Base-by-base conservation (phyloP, 2,797 vertebrate species). In the Microctenopoma steveboyesi region DNA sequence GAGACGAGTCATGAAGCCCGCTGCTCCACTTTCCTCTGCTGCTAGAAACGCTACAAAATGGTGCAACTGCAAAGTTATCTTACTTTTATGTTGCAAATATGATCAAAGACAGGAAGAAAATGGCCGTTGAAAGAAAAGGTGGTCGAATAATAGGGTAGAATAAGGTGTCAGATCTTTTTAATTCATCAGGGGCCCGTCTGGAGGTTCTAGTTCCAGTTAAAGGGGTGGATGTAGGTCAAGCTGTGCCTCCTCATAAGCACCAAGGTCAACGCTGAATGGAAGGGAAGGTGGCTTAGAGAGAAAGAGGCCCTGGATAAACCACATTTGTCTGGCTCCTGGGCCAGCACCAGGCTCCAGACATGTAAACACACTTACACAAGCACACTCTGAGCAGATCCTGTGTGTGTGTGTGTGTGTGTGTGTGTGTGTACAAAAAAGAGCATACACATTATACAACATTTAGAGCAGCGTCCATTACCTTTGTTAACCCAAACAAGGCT, bases 251-350 rank as follows among this genome's bases (percentile, higher is more conserved):
- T 88, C 79, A 66, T 89, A 88, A 92, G 86, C 78, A 85, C 81
- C 88, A 92, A 94, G 92, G 92, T 92, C 92, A 93, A 68, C 28
- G 25, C 86, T 88, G 89, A 92, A 88, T 89, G 80, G 86, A 91
- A 90, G 86, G 83, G 84, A 90, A 91, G 90, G 92, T 91, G 92
- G 90, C 91, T 93, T 93, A 92, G 83, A 90, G 76, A 86, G 82
- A 88, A 77, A 88, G 88, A 86, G 85, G 84, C 81, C 88, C 85
- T 69, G 85, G 89, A 89, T 93, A 91, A 92, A 91, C 82, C 89
- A 80, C 89, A 91, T 87, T 87, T 30, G 83, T 91, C 92, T 93
- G 89, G 83, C 82, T 86, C 81, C 51, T 70, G 87, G 79, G 87
- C 88, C 86, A 83, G 78, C 69, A 48, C 81, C 73, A 43, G 12